Percentiles rank a stretch among this genome's conserved stretches.
phyloP scores from a whole-genome alignment of 2,888 invertebrate genomes.

The Barypeithes pellucidus region DNA sequence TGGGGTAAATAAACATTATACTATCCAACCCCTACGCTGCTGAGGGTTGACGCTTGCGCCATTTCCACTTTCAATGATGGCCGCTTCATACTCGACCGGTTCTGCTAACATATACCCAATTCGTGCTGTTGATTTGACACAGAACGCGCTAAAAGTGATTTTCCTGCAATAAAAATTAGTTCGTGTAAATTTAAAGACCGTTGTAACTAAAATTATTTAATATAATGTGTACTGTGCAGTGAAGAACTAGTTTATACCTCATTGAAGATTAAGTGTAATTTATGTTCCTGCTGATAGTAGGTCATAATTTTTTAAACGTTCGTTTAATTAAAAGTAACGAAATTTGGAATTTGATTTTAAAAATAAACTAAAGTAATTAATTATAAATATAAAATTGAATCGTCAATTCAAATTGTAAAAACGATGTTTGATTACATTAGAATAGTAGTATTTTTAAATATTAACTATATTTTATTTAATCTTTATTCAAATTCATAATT shows the following conservation, averaged over 20 bases:
- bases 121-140: conserved; percentile 46
- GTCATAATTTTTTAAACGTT: conserved; percentile 23
- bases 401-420: too few species aligned
- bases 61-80: conserved; percentile 43
- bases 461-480: too few species aligned
- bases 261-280: conserved; percentile 31
- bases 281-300: conserved; percentile 26
- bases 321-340: neutral
- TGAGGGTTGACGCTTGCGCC: conserved; percentile 47
- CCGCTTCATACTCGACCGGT: conserved; percentile 48
- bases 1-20: conserved; percentile 38
- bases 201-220: conserved; percentile 3
- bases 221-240: conserved; percentile 18
- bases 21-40: conserved; percentile 33
- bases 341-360: neutral
- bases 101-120: conserved; percentile 40
- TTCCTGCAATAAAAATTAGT: conserved; percentile 21
- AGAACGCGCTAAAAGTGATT: conserved; percentile 38
- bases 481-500: too few species aligned
- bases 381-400: too few species aligned
- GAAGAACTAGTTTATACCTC: conserved; percentile 15
- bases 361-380: neutral
- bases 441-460: too few species aligned
- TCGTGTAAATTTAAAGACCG: conserved; percentile 1
- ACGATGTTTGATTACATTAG: too few species aligned